Evolutionary conservation across 2,113 vertebrate species (phyloP).

Genomic region (Lasiurus borealis): DNA sequence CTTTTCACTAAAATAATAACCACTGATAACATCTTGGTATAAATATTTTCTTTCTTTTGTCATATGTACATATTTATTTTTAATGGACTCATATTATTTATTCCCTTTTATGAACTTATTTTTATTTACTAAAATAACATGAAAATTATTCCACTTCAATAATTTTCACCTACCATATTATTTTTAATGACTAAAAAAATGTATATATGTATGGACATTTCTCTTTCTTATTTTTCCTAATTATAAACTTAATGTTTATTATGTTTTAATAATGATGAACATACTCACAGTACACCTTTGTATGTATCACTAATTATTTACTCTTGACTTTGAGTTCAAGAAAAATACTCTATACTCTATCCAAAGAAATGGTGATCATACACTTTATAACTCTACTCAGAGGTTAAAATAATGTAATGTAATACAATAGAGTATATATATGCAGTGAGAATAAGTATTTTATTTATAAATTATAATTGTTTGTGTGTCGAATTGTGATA

Average conservation of each 20-base stretch:
- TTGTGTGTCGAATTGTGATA: neutral
- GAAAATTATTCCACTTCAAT: slow-evolving; percentile 43
- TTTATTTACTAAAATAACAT: slow-evolving; percentile 47
- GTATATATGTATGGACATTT: neutral
- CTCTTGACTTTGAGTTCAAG: neutral
- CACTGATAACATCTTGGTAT: neutral
- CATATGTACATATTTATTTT: slow-evolving; percentile 7
- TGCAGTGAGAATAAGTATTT: neutral
- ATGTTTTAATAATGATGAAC: neutral
- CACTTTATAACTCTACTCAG: neutral
- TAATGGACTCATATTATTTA: neutral
- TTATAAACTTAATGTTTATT: neutral
- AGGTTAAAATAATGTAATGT: neutral
- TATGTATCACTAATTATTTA: neutral
- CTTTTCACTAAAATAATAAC: slow-evolving; percentile 20
- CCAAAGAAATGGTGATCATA: neutral
- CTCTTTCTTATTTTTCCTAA: slow-evolving; percentile 16
- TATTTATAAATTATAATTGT: neutral
- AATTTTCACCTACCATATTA: neutral
- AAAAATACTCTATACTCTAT: neutral
- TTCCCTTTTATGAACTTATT: neutral
- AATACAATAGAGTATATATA: neutral
- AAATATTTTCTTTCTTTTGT: slow-evolving; percentile 3
- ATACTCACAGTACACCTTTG: neutral
- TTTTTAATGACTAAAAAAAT: slow-evolving; percentile 35